phyloP scores from a whole-genome alignment of 2,113 vertebrate genomes.

The Ageneiosus marmoratus region DNA sequence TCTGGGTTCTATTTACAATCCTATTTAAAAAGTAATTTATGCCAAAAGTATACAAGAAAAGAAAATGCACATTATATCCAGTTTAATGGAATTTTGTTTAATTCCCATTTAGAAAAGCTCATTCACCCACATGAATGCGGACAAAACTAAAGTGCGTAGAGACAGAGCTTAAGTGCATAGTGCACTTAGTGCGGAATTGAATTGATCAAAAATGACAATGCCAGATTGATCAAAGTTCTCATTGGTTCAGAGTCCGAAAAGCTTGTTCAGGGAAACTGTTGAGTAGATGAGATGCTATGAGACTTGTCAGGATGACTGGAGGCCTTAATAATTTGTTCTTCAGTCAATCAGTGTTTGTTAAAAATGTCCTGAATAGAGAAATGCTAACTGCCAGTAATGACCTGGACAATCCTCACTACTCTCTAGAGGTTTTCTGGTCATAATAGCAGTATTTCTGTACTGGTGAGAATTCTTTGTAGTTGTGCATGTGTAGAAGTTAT shows the following conservation, averaged over 20 bases:
- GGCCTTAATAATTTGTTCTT: neutral
- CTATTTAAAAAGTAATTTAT: too few species aligned
- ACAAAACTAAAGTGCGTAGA: too few species aligned
- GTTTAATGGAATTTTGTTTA: neutral
- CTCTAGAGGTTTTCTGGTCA: too few species aligned
- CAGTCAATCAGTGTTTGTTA: neutral
- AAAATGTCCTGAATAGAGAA: neutral
- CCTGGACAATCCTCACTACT: too few species aligned
- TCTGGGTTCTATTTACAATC: too few species aligned
- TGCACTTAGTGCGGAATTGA: neutral
- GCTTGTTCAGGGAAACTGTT: neutral
- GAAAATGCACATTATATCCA: neutral
- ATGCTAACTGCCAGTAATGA: neutral
- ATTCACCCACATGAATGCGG: neutral
- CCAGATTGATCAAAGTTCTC: too few species aligned
- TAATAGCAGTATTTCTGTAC: neutral
- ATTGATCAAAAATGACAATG: neutral
- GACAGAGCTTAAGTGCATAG: neutral
- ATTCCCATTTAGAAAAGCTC: neutral
- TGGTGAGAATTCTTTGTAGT: neutral
- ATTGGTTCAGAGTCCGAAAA: neutral
- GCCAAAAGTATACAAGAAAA: neutral
- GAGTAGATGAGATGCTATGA: neutral
- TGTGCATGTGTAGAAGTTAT: neutral
- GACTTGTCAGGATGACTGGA: neutral